phyloP scores from a whole-genome alignment of 2,888 invertebrate species.

The Harpagoxenus sublaevis region DNA sequence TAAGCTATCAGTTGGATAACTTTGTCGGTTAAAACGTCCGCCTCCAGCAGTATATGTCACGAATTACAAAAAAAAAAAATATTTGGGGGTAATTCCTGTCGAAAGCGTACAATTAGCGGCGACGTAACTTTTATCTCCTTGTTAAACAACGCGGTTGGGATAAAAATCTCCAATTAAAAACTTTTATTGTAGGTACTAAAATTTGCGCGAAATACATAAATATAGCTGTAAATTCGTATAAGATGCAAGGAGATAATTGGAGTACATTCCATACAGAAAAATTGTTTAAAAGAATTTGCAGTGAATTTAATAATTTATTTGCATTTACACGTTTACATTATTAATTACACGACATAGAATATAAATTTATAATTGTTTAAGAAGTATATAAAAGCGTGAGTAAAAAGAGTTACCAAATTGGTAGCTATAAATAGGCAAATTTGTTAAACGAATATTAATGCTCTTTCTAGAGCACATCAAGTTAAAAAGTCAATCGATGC shows the following conservation, averaged over 20 bases:
- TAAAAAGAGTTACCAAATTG: neutral
- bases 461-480: neutral
- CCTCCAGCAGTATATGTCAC: neutral
- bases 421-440: neutral
- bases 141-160: constrained; percentile 10
- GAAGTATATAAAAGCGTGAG: neutral
- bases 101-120: constrained; percentile 15
- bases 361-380: constrained; percentile 4
- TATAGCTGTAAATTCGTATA: neutral
- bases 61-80: neutral
- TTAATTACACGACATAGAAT: neutral
- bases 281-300: neutral
- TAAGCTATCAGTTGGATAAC: constrained; percentile 39
- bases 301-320: neutral
- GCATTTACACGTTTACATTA: neutral
- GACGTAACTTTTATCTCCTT: constrained; percentile 3
- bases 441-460: neutral
- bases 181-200: neutral
- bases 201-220: neutral
- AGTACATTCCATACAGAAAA: neutral
- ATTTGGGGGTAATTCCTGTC: neutral
- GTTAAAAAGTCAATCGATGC: neutral
- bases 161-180: constrained; percentile 20
- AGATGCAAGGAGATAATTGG: neutral
- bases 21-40: constrained; percentile 21